Evolutionary conservation across 2,888 invertebrate genomes (phyloP).

Genomic region (Macaria liturata): DNA sequence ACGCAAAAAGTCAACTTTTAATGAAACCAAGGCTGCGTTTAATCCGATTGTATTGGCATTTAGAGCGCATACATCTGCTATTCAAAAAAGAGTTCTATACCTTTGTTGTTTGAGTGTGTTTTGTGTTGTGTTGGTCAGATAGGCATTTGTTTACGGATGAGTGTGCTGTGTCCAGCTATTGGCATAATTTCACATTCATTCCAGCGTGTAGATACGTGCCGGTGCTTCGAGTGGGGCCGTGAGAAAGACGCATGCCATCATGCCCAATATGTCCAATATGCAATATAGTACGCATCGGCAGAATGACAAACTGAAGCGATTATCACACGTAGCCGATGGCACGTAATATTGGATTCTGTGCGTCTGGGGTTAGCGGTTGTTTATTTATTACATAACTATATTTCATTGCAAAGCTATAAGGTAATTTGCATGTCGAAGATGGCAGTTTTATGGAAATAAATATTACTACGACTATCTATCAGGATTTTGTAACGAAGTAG

Average conservation of each 20-base stretch:
- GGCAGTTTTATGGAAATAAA: no score
- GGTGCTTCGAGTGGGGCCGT: slow-evolving; percentile 60
- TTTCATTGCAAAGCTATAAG: no score
- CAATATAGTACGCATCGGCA: slow-evolving; percentile 27
- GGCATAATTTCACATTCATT: slow-evolving; percentile 67
- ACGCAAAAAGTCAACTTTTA: slow-evolving; percentile 32
- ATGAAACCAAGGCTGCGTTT: slow-evolving; percentile 29
- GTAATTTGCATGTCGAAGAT: no score
- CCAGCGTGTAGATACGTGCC: slow-evolving; percentile 52
- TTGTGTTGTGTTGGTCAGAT: slow-evolving; percentile 15
- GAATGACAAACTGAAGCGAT: slow-evolving; percentile 17
- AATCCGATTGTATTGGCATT: slow-evolving; percentile 31
- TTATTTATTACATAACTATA: slow-evolving; percentile 1
- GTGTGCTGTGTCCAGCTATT: slow-evolving; percentile 44
- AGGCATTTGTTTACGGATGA: slow-evolving; percentile 37
- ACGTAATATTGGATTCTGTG: slow-evolving; percentile 14
- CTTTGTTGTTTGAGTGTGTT: slow-evolving; percentile 33
- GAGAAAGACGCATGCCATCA: slow-evolving; percentile 65
- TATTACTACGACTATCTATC: no score
- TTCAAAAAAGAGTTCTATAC: slow-evolving; percentile 13
- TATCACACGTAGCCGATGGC: slow-evolving; percentile 17
- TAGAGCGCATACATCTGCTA: slow-evolving; percentile 2
- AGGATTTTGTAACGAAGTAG: no score
- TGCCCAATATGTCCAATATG: slow-evolving; percentile 48
- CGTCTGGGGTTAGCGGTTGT: slow-evolving; percentile 8